Conservation (phyloP, 2,113 vertebrate genomes). For the Danionella cerebrum region DNA sequence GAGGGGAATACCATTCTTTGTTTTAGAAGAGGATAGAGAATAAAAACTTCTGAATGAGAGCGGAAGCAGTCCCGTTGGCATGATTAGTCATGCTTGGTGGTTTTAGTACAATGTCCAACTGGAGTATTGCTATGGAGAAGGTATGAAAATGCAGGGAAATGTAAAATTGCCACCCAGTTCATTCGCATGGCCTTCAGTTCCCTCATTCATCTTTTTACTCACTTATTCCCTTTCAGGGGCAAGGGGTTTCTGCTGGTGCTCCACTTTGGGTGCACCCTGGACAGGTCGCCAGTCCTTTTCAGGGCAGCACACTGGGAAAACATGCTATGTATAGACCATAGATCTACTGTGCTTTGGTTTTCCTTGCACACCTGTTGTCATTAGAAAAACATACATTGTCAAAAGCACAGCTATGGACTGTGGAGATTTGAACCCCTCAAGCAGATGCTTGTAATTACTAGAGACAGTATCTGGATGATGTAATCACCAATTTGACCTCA, state of each 20-base stretch:
- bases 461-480: not conserved
- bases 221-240: no score
- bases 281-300: no score
- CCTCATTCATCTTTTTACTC: no score
- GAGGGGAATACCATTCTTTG: constrained; percentile 31
- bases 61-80: constrained; percentile 14
- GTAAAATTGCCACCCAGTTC: no score
- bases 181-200: no score
- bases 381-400: not conserved
- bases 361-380: not conserved
- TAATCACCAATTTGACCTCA: not conserved
- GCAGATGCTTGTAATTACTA: constrained; percentile 1
- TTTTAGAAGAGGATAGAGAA: constrained; percentile 24
- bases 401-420: not conserved
- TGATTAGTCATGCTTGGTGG: constrained; percentile 14
- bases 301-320: not conserved
- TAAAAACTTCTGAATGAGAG: constrained; percentile 28
- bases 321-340: no score
- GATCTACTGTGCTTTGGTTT: not conserved
- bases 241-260: no score
- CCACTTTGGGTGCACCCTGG: no score
- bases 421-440: not conserved
- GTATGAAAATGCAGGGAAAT: not conserved
- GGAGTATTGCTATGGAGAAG: no score
- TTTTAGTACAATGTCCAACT: no score